Conservation (phyloP, 2,797 vertebrate species). For the Carapus acus region DNA sequence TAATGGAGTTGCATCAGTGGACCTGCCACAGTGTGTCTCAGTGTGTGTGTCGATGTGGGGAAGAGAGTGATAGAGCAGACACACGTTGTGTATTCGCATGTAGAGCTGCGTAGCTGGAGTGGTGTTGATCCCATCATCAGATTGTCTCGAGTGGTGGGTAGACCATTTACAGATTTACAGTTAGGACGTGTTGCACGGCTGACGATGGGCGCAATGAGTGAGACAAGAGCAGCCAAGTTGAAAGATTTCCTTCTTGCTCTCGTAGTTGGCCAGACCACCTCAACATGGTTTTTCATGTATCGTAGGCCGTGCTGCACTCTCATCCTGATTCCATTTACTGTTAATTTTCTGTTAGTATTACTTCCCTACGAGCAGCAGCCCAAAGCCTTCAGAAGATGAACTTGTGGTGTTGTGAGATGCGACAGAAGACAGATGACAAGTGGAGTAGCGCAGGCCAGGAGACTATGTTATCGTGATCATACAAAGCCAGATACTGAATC, state of each 20-base stretch:
- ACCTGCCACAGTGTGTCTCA: neutral
- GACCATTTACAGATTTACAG: slow-evolving; percentile 16
- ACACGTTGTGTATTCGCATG: neutral
- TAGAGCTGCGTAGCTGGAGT: slow-evolving; percentile 15
- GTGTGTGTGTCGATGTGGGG: slow-evolving; percentile 1
- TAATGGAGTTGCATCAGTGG: neutral
- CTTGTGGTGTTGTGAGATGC: slow-evolving; percentile 6
- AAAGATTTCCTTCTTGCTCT: slow-evolving; percentile 26
- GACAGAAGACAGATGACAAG: slow-evolving; percentile 1
- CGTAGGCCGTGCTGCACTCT: neutral
- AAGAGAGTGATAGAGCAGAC: neutral
- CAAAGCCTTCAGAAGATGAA: slow-evolving; percentile 8
- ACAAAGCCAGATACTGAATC: too few relatives aligned
- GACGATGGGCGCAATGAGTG: slow-evolving; percentile 31
- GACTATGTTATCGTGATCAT: too few relatives aligned
- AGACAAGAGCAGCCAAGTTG: slow-evolving; percentile 17
- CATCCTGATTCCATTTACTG: slow-evolving; percentile 13
- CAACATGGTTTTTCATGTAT: neutral
- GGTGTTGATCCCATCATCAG: slow-evolving; percentile 16
- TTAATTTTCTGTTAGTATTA: neutral
- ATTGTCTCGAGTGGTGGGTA: slow-evolving; percentile 35
- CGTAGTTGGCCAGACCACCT: slow-evolving; percentile 18
- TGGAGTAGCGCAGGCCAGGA: neutral
- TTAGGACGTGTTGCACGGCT: slow-evolving; percentile 21
- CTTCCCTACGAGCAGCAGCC: slow-evolving; percentile 9